Evolutionary conservation across 2,113 vertebrate genomes (phyloP).

Genomic region (Oreochromis niloticus): DNA sequence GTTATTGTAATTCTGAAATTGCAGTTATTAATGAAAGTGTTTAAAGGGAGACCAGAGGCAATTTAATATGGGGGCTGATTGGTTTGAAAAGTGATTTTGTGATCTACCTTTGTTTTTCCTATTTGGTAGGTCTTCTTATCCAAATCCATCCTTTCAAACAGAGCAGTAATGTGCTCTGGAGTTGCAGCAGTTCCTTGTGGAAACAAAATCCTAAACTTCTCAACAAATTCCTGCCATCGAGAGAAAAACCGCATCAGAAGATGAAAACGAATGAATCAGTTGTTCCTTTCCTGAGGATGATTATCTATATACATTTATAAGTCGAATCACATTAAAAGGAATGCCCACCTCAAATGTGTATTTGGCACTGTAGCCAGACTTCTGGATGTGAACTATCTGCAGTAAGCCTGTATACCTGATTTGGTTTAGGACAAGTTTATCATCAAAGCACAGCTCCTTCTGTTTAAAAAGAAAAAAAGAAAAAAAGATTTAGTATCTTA

Average conservation of each 20-base stretch:
- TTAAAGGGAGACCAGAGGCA: not conserved
- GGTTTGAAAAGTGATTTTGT: not conserved
- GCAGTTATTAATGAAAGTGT: not conserved
- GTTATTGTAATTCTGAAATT: not conserved
- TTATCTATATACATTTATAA: not conserved
- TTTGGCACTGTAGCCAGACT: slow-evolving; percentile 88
- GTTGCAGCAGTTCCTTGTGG: slow-evolving; percentile 74
- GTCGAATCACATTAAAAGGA: not conserved
- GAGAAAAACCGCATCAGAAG: not conserved
- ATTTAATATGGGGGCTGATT: not conserved
- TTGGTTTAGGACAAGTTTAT: slow-evolving; percentile 85
- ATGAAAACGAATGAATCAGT: not conserved
- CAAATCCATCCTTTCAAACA: slow-evolving; percentile 77
- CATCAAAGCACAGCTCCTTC: slow-evolving; percentile 87
- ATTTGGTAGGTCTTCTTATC: slow-evolving; percentile 83
- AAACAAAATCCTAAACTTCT: slow-evolving; percentile 85
- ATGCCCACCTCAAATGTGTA: slow-evolving; percentile 83
- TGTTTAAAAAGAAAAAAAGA: slow-evolving; percentile 46
- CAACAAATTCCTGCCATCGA: slow-evolving; percentile 75
- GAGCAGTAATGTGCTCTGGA: slow-evolving; percentile 76
- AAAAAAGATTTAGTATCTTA: not conserved
- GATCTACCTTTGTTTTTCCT: slow-evolving; percentile 82
- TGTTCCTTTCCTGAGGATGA: not conserved
- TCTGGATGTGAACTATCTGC: slow-evolving; percentile 84
- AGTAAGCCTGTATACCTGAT: slow-evolving; percentile 85